Conservation (phyloP, 2,113 vertebrate species). For the Pseudorhombus dupliciocellatus region DNA sequence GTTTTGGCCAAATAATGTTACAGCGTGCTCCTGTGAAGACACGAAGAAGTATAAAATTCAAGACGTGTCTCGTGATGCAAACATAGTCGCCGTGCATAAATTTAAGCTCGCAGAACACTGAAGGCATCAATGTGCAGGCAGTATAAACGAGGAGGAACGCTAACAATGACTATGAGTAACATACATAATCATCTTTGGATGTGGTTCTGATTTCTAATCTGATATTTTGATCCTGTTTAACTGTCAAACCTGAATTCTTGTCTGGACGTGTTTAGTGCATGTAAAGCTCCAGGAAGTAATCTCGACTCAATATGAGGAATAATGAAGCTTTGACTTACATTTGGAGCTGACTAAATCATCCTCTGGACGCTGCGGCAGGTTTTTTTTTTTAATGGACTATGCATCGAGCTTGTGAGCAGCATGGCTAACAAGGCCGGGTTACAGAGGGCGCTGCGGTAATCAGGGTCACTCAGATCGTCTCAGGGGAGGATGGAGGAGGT, state of each 20-base stretch:
- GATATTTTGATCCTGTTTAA: background rate
- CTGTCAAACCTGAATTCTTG: no score
- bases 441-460: conserved; percentile 16
- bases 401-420: conserved; percentile 10
- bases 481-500: background rate
- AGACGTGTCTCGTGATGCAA: background rate
- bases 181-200: no score
- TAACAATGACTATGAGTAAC: no score
- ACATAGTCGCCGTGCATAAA: background rate
- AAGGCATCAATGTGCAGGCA: no score
- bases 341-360: conserved; percentile 6
- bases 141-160: no score
- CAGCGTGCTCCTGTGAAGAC: conserved; percentile 14
- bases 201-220: no score
- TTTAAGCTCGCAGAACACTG: no score
- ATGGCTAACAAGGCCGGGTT: conserved; percentile 2
- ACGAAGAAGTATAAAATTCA: no score
- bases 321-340: conserved; percentile 1
- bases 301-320: conserved; percentile 52
- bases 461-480: background rate
- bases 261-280: conserved; percentile 12
- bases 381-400: background rate
- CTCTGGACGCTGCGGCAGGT: background rate
- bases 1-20: background rate
- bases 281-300: conserved; percentile 15